These are phyloP conservation scores for Apogon talboti DNA, from an alignment of 2,797 vertebrate species.

Conservation along the genomic window DNA sequence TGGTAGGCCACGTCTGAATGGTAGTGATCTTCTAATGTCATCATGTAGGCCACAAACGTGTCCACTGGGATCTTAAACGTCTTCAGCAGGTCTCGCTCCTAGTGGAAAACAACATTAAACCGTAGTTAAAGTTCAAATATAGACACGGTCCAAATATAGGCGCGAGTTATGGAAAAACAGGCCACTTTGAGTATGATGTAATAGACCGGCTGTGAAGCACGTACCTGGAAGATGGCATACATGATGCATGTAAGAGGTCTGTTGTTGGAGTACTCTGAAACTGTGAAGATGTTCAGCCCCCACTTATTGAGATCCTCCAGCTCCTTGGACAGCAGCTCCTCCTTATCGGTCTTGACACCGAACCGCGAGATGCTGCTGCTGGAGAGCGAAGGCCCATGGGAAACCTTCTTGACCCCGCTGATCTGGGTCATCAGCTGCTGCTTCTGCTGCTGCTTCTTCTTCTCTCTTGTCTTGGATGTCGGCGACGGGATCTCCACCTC, in stretches of 20 bases:
- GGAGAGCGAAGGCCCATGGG: slow-evolving; percentile 93
- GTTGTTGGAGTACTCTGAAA: slow-evolving; percentile 92
- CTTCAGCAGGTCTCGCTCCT: slow-evolving; percentile 96
- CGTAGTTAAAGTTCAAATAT: background rate
- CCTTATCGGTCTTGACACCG: slow-evolving; percentile 95
- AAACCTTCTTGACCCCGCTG: slow-evolving; percentile 96
- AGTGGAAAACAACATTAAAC: background rate
- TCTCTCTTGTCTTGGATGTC: slow-evolving; percentile 94
- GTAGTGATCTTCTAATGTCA: slow-evolving; percentile 98
- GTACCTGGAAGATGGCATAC: slow-evolving; percentile 98
- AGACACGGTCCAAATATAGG: no score
- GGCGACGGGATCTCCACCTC: slow-evolving; percentile 98
- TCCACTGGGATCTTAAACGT: slow-evolving; percentile 95
- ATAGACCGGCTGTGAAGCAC: background rate
- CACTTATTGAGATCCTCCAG: slow-evolving; percentile 98
- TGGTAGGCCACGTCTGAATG: slow-evolving; percentile 97
- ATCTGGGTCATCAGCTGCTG: slow-evolving; percentile 99
- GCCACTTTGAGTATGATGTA: background rate
- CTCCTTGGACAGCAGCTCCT: slow-evolving; percentile 96
- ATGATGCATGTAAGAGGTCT: slow-evolving; percentile 98
- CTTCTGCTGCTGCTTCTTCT: slow-evolving; percentile 91
- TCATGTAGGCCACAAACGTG: slow-evolving; percentile 96
- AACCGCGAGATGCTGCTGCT: slow-evolving; percentile 94
- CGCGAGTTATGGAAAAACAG: no score
- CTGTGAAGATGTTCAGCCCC: slow-evolving; percentile 98